Percentiles rank a stretch among this genome's conserved stretches.
Conservation (phyloP, 2,888 invertebrate species). For the Nysson spinosus region DNA sequence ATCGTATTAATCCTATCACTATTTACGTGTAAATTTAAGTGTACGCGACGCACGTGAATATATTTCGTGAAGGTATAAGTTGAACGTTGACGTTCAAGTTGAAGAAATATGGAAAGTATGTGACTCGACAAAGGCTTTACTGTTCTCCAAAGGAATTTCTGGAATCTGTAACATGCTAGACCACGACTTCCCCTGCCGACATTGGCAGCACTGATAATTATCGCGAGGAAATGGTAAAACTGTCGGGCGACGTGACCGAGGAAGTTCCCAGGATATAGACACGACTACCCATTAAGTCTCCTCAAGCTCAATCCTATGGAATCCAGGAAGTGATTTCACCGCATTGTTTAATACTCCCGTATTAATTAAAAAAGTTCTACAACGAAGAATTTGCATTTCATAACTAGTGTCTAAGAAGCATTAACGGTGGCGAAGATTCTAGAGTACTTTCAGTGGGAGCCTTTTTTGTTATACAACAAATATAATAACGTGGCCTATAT, state of each 20-base stretch:
- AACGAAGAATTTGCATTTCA: constrained; percentile 32
- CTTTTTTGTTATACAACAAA: constrained; percentile 5
- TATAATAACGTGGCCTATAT: background rate
- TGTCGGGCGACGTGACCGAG: constrained; percentile 9
- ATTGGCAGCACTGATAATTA: constrained; percentile 43
- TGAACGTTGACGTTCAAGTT: too few relatives aligned
- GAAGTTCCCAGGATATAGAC: constrained; percentile 37
- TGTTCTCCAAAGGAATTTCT: too few relatives aligned
- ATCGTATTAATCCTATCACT: too few relatives aligned
- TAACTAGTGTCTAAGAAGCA: constrained; percentile 15
- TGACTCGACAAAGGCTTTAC: too few relatives aligned
- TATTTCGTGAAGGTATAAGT: too few relatives aligned
- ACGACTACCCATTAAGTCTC: constrained; percentile 15
- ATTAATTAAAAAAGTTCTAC: constrained; percentile 35
- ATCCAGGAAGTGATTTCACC: constrained; percentile 17
- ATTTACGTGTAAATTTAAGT: too few relatives aligned
- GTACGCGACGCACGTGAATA: too few relatives aligned
- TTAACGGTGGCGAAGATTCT: constrained; percentile 41
- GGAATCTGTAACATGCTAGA: constrained; percentile 14
- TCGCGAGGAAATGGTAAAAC: constrained; percentile 39
- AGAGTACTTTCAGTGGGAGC: constrained; percentile 12
- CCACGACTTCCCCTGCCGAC: constrained; percentile 17
- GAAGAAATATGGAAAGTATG: too few relatives aligned
- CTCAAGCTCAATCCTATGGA: constrained; percentile 6
- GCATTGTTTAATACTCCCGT: constrained; percentile 34